These are phyloP conservation scores for Porphyrio hochstetteri DNA, from an alignment of 2,113 vertebrate genomes.

Conservation along the genomic window DNA sequence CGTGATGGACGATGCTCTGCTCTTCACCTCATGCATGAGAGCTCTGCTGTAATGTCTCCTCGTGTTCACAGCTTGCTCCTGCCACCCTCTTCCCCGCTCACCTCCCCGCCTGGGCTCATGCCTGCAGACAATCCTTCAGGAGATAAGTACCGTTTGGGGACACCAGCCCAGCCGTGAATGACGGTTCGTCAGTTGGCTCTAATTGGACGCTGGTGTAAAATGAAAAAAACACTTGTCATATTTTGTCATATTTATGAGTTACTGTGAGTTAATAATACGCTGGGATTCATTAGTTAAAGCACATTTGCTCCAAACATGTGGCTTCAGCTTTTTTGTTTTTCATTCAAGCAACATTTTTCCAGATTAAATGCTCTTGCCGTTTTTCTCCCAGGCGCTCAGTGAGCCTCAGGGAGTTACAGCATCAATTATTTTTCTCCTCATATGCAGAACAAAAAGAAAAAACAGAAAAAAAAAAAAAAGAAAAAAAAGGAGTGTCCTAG, in stretches of 20 bases:
- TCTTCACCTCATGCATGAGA: conserved; percentile 46
- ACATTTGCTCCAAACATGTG: conserved; percentile 65
- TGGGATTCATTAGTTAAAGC: conserved; percentile 73
- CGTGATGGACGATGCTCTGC: conserved; percentile 62
- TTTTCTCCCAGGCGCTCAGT: neutral
- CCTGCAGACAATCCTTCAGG: conserved; percentile 59
- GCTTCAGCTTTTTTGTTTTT: conserved; percentile 55
- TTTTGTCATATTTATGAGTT: conserved; percentile 80
- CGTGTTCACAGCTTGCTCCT: conserved; percentile 74
- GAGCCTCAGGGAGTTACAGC: conserved; percentile 40
- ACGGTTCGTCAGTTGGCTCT: conserved; percentile 50
- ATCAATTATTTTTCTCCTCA: conserved; percentile 49
- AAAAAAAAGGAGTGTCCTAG: neutral
- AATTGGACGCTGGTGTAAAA: conserved; percentile 70
- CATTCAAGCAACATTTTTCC: conserved; percentile 46
- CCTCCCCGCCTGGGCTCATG: neutral
- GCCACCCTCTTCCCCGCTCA: conserved; percentile 47
- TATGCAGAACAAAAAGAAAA: neutral
- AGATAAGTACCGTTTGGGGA: conserved; percentile 53
- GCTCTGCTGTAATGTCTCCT: conserved; percentile 63
- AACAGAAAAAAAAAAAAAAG: neutral
- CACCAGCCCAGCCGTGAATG: conserved; percentile 23
- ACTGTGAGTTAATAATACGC: conserved; percentile 70
- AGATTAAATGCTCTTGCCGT: neutral
- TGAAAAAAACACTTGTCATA: conserved; percentile 74